These are phyloP conservation scores for Drosophila siamana DNA, from an alignment of 2,888 invertebrate genomes.

Conservation along the genomic window DNA sequence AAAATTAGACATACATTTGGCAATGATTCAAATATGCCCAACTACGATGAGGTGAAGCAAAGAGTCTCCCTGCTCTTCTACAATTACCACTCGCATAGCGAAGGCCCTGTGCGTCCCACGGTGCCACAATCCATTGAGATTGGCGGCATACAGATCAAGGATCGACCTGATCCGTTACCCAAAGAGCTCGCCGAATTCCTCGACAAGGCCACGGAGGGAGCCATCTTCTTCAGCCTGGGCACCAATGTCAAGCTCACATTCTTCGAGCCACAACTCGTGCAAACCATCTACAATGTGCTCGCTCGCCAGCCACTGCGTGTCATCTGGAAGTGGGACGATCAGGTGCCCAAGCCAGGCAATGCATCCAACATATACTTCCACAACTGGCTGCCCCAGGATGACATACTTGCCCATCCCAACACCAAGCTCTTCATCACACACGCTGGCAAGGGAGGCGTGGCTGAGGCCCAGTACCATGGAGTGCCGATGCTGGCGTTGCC, in stretches of 20 bases:
- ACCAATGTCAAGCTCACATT: conserved; percentile 79
- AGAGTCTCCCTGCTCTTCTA: conserved; percentile 76
- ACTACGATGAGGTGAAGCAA: conserved; percentile 64
- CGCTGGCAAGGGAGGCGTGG: conserved; percentile 88
- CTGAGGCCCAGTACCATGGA: conserved; percentile 87
- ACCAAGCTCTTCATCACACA: conserved; percentile 88
- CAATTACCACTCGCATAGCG: conserved; percentile 77
- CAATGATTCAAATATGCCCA: conserved; percentile 53
- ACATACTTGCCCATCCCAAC: conserved; percentile 88
- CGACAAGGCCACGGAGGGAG: conserved; percentile 79
- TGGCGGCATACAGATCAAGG: conserved; percentile 83
- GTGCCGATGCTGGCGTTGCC: conserved; percentile 85
- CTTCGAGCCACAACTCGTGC: conserved; percentile 86
- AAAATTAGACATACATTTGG: conserved; percentile 46
- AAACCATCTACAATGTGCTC: conserved; percentile 87
- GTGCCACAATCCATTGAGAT: conserved; percentile 81
- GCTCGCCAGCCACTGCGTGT: conserved; percentile 87
- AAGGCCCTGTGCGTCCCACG: conserved; percentile 78
- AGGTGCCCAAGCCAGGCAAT: conserved; percentile 86
- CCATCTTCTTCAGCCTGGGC: conserved; percentile 85
- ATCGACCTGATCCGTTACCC: conserved; percentile 79
- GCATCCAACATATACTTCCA: conserved; percentile 87
- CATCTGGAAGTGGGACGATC: conserved; percentile 89
- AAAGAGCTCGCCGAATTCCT: conserved; percentile 69
- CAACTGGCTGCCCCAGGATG: conserved; percentile 90